phyloP scores from a whole-genome alignment of 2,113 vertebrate species.

The Numenius arquata region DNA sequence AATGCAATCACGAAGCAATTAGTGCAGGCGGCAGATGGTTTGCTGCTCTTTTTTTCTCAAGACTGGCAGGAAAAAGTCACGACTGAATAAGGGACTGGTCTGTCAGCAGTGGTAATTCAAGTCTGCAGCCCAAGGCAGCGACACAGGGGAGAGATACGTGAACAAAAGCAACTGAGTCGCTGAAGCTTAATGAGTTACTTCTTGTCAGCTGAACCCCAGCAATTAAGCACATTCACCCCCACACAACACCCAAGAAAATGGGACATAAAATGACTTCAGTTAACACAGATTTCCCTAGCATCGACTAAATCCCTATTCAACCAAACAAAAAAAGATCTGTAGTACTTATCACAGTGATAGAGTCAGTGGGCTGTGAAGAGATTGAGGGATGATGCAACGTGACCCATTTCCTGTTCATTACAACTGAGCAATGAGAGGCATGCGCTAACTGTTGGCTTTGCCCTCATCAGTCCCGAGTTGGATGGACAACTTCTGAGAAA shows the following conservation, averaged over 20 bases:
- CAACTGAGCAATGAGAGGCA: background rate
- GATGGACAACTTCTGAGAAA: background rate
- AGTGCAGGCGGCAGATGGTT: conserved; percentile 37
- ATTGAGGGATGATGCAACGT: background rate
- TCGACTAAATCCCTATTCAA: background rate
- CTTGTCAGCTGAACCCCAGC: background rate
- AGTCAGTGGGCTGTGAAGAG: background rate
- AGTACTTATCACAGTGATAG: background rate
- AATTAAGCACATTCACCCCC: conserved; percentile 23
- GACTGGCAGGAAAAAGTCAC: conserved; percentile 38
- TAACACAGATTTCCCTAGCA: background rate
- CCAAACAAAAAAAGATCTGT: background rate
- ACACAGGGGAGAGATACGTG: background rate
- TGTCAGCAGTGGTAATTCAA: conserved; percentile 23
- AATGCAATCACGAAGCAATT: conserved; percentile 57
- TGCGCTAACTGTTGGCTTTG: background rate
- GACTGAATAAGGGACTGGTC: conserved; percentile 12
- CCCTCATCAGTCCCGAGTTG: background rate
- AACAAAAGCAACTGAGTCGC: background rate
- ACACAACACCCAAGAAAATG: background rate
- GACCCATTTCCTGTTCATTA: background rate
- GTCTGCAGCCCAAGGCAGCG: conserved; percentile 17
- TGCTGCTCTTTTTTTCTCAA: conserved; percentile 8
- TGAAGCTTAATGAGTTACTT: conserved; percentile 1
- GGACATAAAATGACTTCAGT: background rate